These are phyloP conservation scores for Lepidocyrtoides sp. DNA, from an alignment of 2,888 invertebrate species.

Conservation along the genomic window DNA sequence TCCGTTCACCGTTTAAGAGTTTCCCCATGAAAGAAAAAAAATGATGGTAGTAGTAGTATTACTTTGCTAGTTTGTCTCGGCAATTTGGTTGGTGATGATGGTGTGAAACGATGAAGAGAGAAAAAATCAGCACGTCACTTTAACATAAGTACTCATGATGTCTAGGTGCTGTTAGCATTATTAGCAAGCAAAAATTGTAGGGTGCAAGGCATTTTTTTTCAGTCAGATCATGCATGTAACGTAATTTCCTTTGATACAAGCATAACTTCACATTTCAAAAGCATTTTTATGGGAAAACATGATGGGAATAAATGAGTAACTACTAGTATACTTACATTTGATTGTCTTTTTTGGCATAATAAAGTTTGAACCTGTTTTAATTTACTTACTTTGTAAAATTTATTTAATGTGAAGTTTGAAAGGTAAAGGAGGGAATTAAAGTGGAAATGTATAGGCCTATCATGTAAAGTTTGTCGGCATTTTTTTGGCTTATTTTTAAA, in stretches of 20 bases:
- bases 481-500: not conserved
- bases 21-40: not conserved
- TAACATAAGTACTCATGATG: too few species aligned
- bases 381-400: conserved; percentile 8
- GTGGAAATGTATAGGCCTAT: not conserved
- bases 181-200: not conserved
- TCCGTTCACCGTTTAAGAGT: conserved; percentile 24
- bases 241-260: not conserved
- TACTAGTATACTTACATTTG: not conserved
- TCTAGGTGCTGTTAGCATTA: not conserved
- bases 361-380: conserved; percentile 32
- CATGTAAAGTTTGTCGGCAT: too few species aligned
- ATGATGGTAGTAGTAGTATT: not conserved
- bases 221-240: not conserved
- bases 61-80: too few species aligned
- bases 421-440: not conserved
- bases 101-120: not conserved
- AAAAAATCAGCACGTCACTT: not conserved
- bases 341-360: conserved; percentile 16
- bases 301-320: conserved; percentile 14
- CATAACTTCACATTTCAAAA: not conserved
- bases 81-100: not conserved
- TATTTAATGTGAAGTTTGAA: not conserved
- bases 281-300: not conserved
- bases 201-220: not conserved